A percentile compares a stretch with the other conserved stretches of the same genome.
Conservation (phyloP, 23 tunicate species). For the Halocynthia roretzi region DNA sequence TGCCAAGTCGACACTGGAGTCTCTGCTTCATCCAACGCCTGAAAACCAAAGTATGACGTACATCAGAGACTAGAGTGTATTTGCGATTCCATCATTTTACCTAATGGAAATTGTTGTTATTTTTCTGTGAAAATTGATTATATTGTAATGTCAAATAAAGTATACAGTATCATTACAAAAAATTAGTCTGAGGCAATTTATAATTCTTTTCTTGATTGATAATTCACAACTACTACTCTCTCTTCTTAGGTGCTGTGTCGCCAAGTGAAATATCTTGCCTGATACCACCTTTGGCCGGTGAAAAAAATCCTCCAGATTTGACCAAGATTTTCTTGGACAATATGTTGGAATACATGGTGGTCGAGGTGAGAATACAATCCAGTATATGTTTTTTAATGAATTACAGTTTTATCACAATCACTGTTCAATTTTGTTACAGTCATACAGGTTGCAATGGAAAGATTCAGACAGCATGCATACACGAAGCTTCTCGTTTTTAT, state of each 20-base stretch:
- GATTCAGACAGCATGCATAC: slow-evolving; percentile 27
- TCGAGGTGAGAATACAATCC: slow-evolving; percentile 35
- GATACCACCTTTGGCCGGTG: slow-evolving; percentile 73
- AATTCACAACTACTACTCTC: too few species aligned
- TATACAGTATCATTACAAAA: too few species aligned
- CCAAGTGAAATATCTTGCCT: slow-evolving; percentile 63
- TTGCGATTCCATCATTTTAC: too few species aligned
- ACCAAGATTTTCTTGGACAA: slow-evolving; percentile 76
- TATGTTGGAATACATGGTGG: slow-evolving; percentile 70
- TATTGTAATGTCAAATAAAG: too few species aligned
- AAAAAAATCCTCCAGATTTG: slow-evolving; percentile 47
- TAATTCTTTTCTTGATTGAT: too few species aligned
- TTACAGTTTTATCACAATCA: not conserved
- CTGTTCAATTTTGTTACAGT: slow-evolving; percentile 17
- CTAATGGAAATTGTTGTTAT: too few species aligned
- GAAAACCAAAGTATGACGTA: not conserved
- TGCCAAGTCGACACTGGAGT: not conserved
- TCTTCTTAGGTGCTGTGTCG: slow-evolving; percentile 48
- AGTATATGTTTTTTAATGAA: not conserved
- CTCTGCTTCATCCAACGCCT: slow-evolving; percentile 11
- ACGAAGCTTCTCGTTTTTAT: slow-evolving; percentile 56
- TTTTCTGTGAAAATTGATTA: too few species aligned
- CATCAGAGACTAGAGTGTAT: too few species aligned
- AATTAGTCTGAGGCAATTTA: too few species aligned
- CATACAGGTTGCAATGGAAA: slow-evolving; percentile 54